Percentiles rank a stretch among this genome's conserved stretches.
These are phyloP conservation scores for Deroptyus accipitrinus DNA, from an alignment of 2,113 vertebrate species.

Conservation along the genomic window DNA sequence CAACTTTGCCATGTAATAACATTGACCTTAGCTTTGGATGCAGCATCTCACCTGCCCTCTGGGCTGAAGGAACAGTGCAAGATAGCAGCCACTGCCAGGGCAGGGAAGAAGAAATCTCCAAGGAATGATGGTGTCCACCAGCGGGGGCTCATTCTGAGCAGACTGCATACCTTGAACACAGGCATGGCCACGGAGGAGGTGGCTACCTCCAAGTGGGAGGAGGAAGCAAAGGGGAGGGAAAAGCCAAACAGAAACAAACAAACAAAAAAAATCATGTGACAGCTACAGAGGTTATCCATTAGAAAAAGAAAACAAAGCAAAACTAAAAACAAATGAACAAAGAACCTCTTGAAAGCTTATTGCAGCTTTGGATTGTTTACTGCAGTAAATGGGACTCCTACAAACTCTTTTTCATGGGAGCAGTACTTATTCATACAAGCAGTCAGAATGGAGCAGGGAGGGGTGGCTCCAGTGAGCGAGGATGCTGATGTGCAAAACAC, in stretches of 20 bases:
- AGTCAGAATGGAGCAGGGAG: not conserved
- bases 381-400: not conserved
- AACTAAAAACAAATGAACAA: not conserved
- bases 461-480: not conserved
- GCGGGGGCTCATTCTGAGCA: constrained; percentile 48
- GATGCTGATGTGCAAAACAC: not conserved
- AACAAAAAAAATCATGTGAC: constrained; percentile 32
- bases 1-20: constrained; percentile 43
- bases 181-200: constrained; percentile 33
- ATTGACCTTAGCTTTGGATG: constrained; percentile 55
- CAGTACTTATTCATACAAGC: not conserved
- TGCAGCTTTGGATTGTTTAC: not conserved
- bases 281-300: constrained; percentile 23
- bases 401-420: constrained; percentile 27
- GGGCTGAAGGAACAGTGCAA: constrained; percentile 59
- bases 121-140: constrained; percentile 2
- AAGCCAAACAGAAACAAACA: constrained; percentile 66
- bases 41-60: constrained; percentile 54
- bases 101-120: constrained; percentile 65
- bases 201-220: constrained; percentile 35
- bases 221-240: constrained; percentile 39
- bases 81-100: constrained; percentile 57
- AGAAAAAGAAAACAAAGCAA: constrained; percentile 4
- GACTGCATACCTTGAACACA: constrained; percentile 51
- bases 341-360: constrained; percentile 26